Percentiles rank a stretch among this genome's conserved stretches.
These are phyloP conservation scores for Taxidea taxus DNA, from an alignment of 2,113 vertebrate species.

Conservation along the genomic window DNA sequence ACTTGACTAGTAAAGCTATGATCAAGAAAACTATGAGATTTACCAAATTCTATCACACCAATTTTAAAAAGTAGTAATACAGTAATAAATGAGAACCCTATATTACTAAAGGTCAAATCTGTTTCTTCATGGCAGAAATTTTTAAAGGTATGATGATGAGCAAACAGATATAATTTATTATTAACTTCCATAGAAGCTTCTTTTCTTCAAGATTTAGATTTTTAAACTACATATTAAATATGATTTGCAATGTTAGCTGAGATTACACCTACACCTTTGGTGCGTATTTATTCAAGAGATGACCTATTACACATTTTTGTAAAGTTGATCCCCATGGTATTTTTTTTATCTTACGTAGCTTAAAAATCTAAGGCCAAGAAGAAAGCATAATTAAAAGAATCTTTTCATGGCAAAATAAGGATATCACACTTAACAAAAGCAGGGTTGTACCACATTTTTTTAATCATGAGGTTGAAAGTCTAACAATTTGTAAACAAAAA, in stretches of 20 bases:
- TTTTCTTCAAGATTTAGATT: neutral
- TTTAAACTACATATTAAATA: neutral
- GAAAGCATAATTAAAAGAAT: neutral
- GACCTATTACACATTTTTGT: slow-evolving; percentile 28
- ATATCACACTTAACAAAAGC: neutral
- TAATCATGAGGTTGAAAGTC: neutral
- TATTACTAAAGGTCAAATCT: neutral
- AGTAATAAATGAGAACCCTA: neutral
- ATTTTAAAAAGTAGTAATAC: neutral
- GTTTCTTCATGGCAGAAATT: neutral
- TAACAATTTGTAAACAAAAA: neutral
- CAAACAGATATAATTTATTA: neutral
- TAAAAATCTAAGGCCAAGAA: neutral
- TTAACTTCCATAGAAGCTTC: neutral
- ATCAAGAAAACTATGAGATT: neutral
- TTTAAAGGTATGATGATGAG: neutral
- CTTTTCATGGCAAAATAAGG: neutral
- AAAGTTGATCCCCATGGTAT: neutral
- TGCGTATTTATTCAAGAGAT: neutral
- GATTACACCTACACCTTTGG: neutral
- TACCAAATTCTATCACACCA: neutral
- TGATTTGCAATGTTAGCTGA: neutral
- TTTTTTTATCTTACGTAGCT: slow-evolving; percentile 7
- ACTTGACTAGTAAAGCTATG: neutral
- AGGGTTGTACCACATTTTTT: neutral